Evolutionary conservation across 2,797 vertebrate genomes (phyloP), one percentile per base, ranked within the genome.

Genomic region (Lates japonicus): DNA sequence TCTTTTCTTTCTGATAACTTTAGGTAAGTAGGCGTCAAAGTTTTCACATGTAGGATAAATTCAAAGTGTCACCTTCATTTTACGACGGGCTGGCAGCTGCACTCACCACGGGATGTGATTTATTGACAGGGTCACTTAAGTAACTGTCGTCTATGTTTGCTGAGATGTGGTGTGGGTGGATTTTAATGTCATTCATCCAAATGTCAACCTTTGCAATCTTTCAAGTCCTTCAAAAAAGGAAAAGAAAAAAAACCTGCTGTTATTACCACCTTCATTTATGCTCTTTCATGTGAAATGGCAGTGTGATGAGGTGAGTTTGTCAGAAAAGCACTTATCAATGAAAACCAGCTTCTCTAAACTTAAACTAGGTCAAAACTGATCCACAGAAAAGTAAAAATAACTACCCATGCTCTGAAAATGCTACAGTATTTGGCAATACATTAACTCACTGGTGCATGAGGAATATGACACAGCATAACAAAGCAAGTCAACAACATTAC

Each of bases 111-210:
- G 49, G 33, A 48, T 16, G n/a, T 9, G 33, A 42, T 70, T 51
- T 55, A 52, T 37, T 44, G 4, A 80, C 64, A 13, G 69, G 76
- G 78, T 85, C 80, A 57, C 17, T 63, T 63, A 63, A 59, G 33
- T 29, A 73, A 70, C 16, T 10, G 0, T 3, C 0, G 29, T 60
- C 49, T 9, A 10, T 20, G 2, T 62, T 41, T 35, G 14, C 33
- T 64, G 44, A 67, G 52, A 75, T 49, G 60, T 37, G 7, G 58
- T 65, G 75, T 76, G 41, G 70, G 66, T 63, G 70, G 63, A 72
- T 80, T 77, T 74, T 57, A 73, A 67, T 39, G 12, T 37, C 31
- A 49, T 49, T 68, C 39, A 49, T 49, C 1, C 33, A 84, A 87
- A 89, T 69, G 51, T 82, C 65, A 83, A 22, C 29, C 2, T 42